Percentiles rank a stretch among this genome's conserved stretches.
These are phyloP conservation scores for Caerostris darwini DNA, from an alignment of 1,140 invertebrate species.

Conservation along the genomic window DNA sequence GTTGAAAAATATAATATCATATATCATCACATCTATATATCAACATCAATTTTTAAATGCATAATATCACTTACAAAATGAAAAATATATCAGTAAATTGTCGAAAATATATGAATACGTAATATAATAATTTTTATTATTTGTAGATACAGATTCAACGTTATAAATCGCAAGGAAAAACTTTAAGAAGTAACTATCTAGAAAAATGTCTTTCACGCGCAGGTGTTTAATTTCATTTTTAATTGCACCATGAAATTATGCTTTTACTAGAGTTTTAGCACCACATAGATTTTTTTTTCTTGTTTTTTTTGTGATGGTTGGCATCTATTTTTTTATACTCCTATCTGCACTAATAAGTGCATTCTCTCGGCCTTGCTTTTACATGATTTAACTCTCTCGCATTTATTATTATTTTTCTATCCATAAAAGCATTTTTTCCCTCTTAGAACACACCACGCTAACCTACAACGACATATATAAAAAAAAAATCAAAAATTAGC, in stretches of 20 bases:
- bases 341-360: background rate
- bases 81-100: too few relatives aligned
- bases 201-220: too few relatives aligned
- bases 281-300: background rate
- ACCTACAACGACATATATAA: background rate
- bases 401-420: background rate
- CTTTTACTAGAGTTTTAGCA: background rate
- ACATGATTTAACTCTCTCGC: background rate
- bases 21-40: too few relatives aligned
- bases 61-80: too few relatives aligned
- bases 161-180: too few relatives aligned
- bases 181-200: too few relatives aligned
- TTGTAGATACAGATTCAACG: too few relatives aligned
- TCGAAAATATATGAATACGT: too few relatives aligned
- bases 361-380: background rate
- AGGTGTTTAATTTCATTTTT: background rate
- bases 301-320: background rate
- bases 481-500: conserved; percentile 4
- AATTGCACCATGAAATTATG: background rate
- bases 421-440: background rate
- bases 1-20: too few relatives aligned
- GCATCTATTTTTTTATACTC: background rate
- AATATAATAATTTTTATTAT: too few relatives aligned
- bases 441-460: background rate
- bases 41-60: too few relatives aligned